phyloP scores from a whole-genome alignment of 2,797 vertebrate genomes.

The Acropternis orthonyx region DNA sequence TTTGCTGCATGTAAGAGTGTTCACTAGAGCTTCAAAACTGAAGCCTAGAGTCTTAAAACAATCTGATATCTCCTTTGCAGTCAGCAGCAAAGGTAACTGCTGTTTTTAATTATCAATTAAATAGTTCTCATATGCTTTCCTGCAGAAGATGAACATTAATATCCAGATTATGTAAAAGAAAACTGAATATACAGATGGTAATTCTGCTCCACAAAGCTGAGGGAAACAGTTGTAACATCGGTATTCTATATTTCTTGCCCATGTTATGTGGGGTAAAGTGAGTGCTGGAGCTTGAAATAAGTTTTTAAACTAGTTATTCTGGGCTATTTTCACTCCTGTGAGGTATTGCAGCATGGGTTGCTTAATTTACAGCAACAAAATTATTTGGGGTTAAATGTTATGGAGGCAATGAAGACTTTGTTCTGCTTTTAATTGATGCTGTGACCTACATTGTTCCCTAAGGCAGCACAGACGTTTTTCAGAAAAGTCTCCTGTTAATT shows the following conservation, averaged over 20 bases:
- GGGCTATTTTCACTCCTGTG: neutral
- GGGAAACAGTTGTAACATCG: neutral
- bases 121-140: neutral
- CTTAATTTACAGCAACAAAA: neutral
- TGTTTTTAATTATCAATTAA: neutral
- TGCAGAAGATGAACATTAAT: neutral
- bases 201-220: neutral
- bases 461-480: constrained; percentile 43
- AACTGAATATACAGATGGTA: neutral
- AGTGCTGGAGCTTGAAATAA: neutral
- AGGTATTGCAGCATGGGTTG: neutral
- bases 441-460: constrained; percentile 47
- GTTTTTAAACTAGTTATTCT: neutral
- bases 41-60: neutral
- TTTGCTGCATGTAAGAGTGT: neutral
- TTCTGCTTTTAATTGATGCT: constrained; percentile 58
- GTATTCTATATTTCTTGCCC: neutral
- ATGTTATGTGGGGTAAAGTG: neutral
- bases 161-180: neutral
- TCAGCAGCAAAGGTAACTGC: neutral
- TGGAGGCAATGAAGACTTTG: constrained; percentile 11
- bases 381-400: constrained; percentile 41
- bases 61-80: neutral
- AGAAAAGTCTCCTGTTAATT: constrained; percentile 57
- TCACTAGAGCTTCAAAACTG: neutral